Evolutionary conservation across 1,140 invertebrate genomes (phyloP).

Genomic region (Schlechtendalia chinensis): DNA sequence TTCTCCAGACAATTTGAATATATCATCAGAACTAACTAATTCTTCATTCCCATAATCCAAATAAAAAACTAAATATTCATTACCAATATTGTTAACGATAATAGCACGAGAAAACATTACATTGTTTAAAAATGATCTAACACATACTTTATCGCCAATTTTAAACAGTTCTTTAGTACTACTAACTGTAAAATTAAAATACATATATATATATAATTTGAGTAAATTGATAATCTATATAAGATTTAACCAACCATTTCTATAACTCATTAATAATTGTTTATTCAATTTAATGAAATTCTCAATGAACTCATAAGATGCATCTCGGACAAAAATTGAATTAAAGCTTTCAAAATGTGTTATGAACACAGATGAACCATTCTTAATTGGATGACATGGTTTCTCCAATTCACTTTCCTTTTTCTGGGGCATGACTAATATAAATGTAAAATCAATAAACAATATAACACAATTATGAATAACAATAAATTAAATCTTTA

Average conservation of each 20-base stretch:
- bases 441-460: background rate
- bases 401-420: background rate
- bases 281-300: slow-evolving; percentile 6
- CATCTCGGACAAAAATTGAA: slow-evolving; percentile 31
- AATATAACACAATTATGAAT: background rate
- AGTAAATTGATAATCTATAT: background rate
- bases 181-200: background rate
- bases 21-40: background rate
- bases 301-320: slow-evolving; percentile 2
- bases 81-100: background rate
- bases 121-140: background rate
- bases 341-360: slow-evolving; percentile 39
- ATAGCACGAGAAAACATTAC: background rate
- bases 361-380: slow-evolving; percentile 18
- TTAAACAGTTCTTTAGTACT: background rate
- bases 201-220: background rate
- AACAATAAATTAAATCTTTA: background rate
- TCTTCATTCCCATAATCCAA: slow-evolving; percentile 31
- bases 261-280: background rate
- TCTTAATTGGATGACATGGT: slow-evolving; percentile 18
- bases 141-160: slow-evolving; percentile 26
- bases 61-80: background rate
- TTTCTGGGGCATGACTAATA: background rate
- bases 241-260: background rate
- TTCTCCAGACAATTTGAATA: slow-evolving; percentile 1